Conservation (phyloP, 1,140 invertebrate genomes). For the Drosophila teissieri region DNA sequence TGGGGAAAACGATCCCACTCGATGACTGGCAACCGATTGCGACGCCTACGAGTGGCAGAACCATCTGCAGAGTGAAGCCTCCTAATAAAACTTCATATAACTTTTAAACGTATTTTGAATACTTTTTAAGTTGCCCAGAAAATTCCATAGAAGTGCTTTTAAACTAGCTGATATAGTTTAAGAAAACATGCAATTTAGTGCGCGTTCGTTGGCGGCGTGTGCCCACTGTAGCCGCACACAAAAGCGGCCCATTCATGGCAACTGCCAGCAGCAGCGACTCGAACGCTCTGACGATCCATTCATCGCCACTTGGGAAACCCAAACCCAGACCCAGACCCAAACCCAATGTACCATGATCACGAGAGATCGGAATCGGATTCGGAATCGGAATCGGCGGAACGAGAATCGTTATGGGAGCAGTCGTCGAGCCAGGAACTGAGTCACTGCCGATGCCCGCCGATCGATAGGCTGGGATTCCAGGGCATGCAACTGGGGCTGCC, state of each 20-base stretch:
- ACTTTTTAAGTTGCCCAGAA: too few relatives aligned
- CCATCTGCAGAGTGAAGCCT: background rate
- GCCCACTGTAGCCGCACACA: conserved; percentile 12
- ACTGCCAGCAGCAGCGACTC: background rate
- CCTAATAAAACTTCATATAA: background rate
- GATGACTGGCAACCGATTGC: conserved; percentile 28
- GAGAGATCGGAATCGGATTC: conserved; percentile 58
- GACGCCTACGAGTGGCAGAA: conserved; percentile 31
- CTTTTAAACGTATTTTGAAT: too few relatives aligned
- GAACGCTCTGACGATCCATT: conserved; percentile 32
- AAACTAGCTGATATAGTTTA: too few relatives aligned
- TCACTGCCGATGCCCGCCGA: conserved; percentile 24
- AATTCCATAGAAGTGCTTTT: too few relatives aligned
- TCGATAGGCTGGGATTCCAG: conserved; percentile 7
- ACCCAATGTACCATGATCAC: conserved; percentile 69
- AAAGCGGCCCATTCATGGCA: conserved; percentile 26
- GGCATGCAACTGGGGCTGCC: background rate
- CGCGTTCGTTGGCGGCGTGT: background rate
- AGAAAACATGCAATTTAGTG: background rate
- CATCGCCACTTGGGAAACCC: conserved; percentile 5
- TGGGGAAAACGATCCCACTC: conserved; percentile 29
- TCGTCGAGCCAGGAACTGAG: conserved; percentile 34
- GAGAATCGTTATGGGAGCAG: conserved; percentile 54
- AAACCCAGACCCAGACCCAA: background rate
- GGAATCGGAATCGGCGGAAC: conserved; percentile 42